These are phyloP conservation scores for Coluber constrictor DNA, from an alignment of 2,797 vertebrate genomes.

Conservation along the genomic window DNA sequence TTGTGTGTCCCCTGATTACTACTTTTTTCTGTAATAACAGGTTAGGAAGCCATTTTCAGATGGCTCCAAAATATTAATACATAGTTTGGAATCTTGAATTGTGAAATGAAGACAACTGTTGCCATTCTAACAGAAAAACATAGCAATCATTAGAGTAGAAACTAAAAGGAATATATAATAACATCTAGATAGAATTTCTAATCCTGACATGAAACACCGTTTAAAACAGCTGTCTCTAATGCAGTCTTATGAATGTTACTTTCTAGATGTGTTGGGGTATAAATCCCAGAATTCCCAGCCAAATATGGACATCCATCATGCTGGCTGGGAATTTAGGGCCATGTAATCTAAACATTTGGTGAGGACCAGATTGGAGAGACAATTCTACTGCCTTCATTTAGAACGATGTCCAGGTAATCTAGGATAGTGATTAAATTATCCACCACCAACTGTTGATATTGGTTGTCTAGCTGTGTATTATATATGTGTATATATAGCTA, in stretches of 20 bases:
- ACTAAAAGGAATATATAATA: conserved; percentile 22
- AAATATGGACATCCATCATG: conserved; percentile 11
- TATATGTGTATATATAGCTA: background rate
- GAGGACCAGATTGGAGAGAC: background rate
- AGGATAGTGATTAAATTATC: background rate
- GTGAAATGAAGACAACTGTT: conserved; percentile 37
- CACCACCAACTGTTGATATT: conserved; percentile 23
- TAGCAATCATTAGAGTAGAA: conserved; percentile 23
- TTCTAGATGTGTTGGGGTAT: background rate
- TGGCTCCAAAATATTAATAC: conserved; percentile 13
- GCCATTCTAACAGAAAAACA: conserved; percentile 18
- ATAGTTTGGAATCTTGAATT: conserved; percentile 37
- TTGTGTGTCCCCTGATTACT: conserved; percentile 46
- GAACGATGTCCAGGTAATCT: background rate
- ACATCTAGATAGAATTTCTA: background rate
- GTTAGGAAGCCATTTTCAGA: conserved; percentile 27
- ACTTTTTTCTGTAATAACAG: background rate
- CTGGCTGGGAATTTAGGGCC: background rate
- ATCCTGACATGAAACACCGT: background rate
- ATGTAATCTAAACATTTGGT: background rate
- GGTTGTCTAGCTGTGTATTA: conserved; percentile 10
- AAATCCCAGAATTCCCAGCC: background rate
- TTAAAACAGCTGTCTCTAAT: conserved; percentile 18
- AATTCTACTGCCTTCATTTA: conserved; percentile 17
- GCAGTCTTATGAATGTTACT: background rate